These are phyloP conservation scores for Aleiodes sp. DNA, from an alignment of 1,140 invertebrate species.

Conservation along the genomic window DNA sequence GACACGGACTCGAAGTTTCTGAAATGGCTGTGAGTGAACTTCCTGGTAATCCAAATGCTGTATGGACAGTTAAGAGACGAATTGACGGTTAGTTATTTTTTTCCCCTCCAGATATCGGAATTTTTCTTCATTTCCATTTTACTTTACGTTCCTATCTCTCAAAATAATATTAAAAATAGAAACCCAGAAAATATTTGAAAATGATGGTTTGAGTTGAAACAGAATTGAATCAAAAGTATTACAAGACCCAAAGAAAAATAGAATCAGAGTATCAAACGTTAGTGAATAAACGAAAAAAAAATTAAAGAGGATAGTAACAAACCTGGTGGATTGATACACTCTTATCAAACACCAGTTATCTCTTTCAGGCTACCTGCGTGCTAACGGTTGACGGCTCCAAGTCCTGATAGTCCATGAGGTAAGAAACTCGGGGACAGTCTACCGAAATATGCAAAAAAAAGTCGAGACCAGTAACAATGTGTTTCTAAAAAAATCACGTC, in stretches of 20 bases:
- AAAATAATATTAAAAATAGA: too few relatives aligned
- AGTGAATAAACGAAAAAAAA: slow-evolving; percentile 1
- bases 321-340: slow-evolving; percentile 67
- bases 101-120: slow-evolving; percentile 12
- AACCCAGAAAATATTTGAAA: too few relatives aligned
- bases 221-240: too few relatives aligned
- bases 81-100: slow-evolving; percentile 84
- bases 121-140: slow-evolving; percentile 15
- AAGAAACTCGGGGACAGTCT: slow-evolving; percentile 48
- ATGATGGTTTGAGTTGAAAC: too few relatives aligned
- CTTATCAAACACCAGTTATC: slow-evolving; percentile 76
- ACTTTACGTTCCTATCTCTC: too few relatives aligned
- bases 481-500: not conserved
- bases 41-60: slow-evolving; percentile 98
- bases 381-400: slow-evolving; percentile 59
- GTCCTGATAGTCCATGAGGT: slow-evolving; percentile 57
- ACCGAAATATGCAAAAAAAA: slow-evolving; percentile 9
- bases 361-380: slow-evolving; percentile 68
- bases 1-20: slow-evolving; percentile 97
- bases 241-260: not conserved
- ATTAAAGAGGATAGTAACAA: slow-evolving; percentile 59
- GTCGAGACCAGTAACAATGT: not conserved
- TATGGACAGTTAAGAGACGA: slow-evolving; percentile 98
- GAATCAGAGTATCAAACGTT: not conserved
- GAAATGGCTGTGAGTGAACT: slow-evolving; percentile 99